These are phyloP conservation scores for Myodes glareolus DNA, from an alignment of 2,113 vertebrate species.

Conservation along the genomic window DNA sequence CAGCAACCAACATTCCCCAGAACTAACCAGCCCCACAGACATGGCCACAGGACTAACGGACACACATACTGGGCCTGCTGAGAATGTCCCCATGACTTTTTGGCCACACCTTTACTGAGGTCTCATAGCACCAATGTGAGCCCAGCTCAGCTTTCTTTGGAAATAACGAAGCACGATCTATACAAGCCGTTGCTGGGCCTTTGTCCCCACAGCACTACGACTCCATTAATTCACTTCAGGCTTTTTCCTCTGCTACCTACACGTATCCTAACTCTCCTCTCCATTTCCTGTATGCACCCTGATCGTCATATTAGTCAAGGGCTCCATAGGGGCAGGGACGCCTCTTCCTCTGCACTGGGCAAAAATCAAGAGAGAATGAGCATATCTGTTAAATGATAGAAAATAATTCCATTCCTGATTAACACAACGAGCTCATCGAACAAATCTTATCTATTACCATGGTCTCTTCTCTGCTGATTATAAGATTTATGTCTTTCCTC, in stretches of 20 bases:
- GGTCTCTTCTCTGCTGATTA: neutral
- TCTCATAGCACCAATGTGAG: neutral
- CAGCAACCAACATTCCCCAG: constrained; percentile 70
- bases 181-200: neutral
- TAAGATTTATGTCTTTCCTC: constrained; percentile 33
- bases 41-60: constrained; percentile 65
- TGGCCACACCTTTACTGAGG: constrained; percentile 29
- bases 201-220: neutral
- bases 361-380: constrained; percentile 45
- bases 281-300: neutral
- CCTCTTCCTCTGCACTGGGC: constrained; percentile 16
- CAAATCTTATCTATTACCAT: neutral
- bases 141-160: neutral
- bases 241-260: neutral
- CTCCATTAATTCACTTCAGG: constrained; percentile 4
- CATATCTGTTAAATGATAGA: constrained; percentile 25
- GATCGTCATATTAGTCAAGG: neutral
- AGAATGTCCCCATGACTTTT: neutral
- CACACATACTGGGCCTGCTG: constrained; percentile 47
- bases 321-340: neutral
- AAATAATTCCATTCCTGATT: constrained; percentile 28
- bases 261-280: neutral
- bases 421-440: constrained; percentile 32
- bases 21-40: constrained; percentile 70
- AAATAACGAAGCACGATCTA: constrained; percentile 37